Percentiles rank a stretch among this genome's conserved stretches.
Evolutionary conservation across 2,888 invertebrate species (phyloP).

Genomic region (Branchinecta sandiegonensis): DNA sequence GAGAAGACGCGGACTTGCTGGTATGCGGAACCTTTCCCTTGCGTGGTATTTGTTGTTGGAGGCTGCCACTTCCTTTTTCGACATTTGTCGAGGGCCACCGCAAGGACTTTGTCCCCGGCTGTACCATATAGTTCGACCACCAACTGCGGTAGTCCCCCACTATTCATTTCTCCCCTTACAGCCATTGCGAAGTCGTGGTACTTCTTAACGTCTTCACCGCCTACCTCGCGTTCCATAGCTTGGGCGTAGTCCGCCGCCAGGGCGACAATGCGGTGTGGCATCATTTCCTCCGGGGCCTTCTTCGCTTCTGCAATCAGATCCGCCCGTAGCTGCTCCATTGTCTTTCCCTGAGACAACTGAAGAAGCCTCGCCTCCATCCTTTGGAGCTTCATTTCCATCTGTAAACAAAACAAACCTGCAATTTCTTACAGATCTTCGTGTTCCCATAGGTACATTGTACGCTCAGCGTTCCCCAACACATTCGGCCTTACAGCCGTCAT

Average conservation of each 20-base stretch:
- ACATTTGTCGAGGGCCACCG: not conserved
- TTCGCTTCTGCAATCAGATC: not conserved
- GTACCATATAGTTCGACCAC: not conserved
- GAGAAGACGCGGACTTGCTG: too few relatives aligned
- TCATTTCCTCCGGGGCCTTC: not conserved
- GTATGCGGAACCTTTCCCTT: too few relatives aligned
- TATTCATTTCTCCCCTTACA: not conserved
- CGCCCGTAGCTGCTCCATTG: not conserved
- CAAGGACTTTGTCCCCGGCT: not conserved
- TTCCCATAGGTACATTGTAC: too few relatives aligned
- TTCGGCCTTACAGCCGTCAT: too few relatives aligned
- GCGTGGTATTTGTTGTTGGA: not conserved
- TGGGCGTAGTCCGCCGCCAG: not conserved
- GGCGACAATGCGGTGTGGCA: not conserved
- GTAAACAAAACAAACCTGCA: too few relatives aligned
- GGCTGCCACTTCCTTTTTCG: not conserved
- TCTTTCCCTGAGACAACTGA: not conserved
- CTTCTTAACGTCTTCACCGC: not conserved
- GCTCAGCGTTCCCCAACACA: too few relatives aligned
- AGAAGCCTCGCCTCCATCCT: too few relatives aligned
- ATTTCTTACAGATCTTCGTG: too few relatives aligned
- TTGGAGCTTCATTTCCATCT: too few relatives aligned
- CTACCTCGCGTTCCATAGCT: conserved; percentile 5
- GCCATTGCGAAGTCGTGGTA: not conserved
- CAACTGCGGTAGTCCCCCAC: not conserved